Conservation (phyloP, 2,113 vertebrate genomes). For the Anarhynchus alexandrinus region DNA sequence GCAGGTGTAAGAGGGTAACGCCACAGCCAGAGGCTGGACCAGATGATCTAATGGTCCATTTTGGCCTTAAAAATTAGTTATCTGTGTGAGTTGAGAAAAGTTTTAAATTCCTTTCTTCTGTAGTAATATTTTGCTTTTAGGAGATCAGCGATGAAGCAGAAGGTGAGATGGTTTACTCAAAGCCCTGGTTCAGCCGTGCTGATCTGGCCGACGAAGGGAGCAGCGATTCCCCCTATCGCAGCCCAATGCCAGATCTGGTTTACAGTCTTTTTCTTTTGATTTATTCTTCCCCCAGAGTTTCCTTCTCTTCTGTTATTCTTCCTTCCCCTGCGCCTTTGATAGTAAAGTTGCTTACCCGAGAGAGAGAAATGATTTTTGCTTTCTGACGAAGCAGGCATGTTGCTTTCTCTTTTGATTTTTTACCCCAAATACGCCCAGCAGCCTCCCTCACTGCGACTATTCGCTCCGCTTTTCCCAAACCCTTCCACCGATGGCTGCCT, state of each 20-base stretch:
- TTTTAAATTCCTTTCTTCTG: conserved; percentile 4
- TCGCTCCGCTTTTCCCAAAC: neutral
- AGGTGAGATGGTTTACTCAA: neutral
- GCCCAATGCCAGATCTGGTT: neutral
- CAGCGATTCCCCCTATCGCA: accelerated
- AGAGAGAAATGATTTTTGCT: neutral
- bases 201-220: neutral
- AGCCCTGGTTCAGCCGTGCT: neutral
- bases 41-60: neutral
- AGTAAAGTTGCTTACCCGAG: neutral
- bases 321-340: neutral
- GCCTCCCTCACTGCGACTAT: neutral
- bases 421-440: neutral
- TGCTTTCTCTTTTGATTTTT: neutral
- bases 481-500: neutral
- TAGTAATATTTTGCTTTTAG: neutral
- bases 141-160: neutral
- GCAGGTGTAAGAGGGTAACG: neutral
- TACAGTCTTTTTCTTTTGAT: neutral
- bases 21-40: neutral
- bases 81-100: neutral
- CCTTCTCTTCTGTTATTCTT: neutral
- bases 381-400: neutral
- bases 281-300: neutral
- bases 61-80: neutral